Conservation (phyloP, 1,140 invertebrate species). For the Aphis gossypii region DNA sequence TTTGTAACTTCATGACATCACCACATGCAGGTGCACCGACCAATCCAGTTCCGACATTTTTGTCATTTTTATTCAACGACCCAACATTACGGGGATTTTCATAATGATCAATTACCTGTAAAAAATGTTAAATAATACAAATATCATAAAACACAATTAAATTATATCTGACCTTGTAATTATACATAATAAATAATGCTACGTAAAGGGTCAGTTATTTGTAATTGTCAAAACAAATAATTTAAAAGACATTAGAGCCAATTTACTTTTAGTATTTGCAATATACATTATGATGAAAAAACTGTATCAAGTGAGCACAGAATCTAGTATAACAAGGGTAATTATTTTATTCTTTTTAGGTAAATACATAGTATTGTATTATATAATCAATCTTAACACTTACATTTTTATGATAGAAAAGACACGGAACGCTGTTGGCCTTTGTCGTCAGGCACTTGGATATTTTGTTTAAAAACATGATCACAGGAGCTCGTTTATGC, state of each 20-base stretch:
- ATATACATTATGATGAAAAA: no score
- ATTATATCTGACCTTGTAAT: neutral
- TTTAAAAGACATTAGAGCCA: neutral
- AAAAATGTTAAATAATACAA: slow-evolving; percentile 39
- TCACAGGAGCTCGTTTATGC: neutral
- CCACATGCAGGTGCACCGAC: slow-evolving; percentile 99
- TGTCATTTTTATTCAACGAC: slow-evolving; percentile 94
- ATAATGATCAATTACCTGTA: slow-evolving; percentile 97
- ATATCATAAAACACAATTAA: neutral
- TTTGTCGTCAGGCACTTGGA: neutral
- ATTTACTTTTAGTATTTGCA: no score
- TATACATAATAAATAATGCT: neutral
- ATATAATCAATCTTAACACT: neutral
- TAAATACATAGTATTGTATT: neutral
- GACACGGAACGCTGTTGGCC: slow-evolving; percentile 12
- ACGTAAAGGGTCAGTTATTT: neutral
- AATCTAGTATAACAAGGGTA: neutral
- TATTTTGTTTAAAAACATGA: slow-evolving; percentile 39
- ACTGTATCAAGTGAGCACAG: no score
- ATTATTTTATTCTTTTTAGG: neutral
- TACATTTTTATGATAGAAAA: slow-evolving; percentile 53
- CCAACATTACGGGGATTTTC: slow-evolving; percentile 99
- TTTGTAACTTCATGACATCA: slow-evolving; percentile 99
- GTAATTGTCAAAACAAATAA: neutral
- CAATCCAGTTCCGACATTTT: slow-evolving; percentile 93